Base-by-base conservation (phyloP, 2,113 vertebrate genomes). In the Pan paniscus region DNA sequence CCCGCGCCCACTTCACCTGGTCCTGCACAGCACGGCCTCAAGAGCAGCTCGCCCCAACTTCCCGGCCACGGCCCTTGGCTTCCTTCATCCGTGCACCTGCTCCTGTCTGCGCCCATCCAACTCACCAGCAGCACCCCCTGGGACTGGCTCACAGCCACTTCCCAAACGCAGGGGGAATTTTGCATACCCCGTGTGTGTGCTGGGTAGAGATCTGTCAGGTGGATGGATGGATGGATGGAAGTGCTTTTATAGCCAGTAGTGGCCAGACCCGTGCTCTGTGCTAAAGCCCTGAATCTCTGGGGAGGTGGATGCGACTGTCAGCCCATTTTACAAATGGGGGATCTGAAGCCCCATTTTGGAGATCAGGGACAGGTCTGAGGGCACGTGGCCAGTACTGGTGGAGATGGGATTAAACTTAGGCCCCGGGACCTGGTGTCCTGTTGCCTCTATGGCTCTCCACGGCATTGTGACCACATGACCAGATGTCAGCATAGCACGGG, bases 291-390 rank as follows among this genome's bases (percentile, higher is more conserved):
- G 7, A 2, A 3, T 13, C 22, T 85, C 16, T n/a, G 2, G 48
- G 40, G n/a, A 22, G 35, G 67, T 1, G 22, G 52, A 7, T 1
- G 1, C 2, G 7, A 6, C 8, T 2, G 0, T 20, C 7, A 52
- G 46, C 23, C 18, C 40, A 17, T 3, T 4, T 16, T 3, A 17
- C 10, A 3, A 13, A 17, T 9, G 27, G 5, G 20, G 50, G 30
- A 32, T 1, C 25, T 0, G 14, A 8, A 0, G 32, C 40, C 48
- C 59, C 16, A 0, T 0, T 6, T 38, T 30, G 1, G 0, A 9
- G 27, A 27, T 6, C 35, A 22, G 50, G 50, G 25, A 30, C 73
- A 30, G 61, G 27, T 30, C 27, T 64, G 61, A 64, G 11, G 5
- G 27, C 27, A 64, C 5, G 5, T 64, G 27, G 27, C 61, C 12